Conservation (phyloP, 2,113 vertebrate genomes). For the Gobius niger region DNA sequence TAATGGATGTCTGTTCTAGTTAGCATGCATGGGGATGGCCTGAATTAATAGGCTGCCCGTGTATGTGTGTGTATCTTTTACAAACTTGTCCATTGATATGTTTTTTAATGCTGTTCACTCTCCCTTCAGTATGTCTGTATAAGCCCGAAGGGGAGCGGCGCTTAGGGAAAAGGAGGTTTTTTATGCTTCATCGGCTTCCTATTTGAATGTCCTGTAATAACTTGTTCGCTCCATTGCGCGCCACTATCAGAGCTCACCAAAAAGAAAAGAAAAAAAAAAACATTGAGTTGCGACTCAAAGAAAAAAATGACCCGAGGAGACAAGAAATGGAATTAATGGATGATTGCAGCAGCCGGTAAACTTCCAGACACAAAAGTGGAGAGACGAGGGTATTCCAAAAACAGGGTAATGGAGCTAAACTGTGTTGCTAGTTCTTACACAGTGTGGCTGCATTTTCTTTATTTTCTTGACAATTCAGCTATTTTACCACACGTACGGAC, state of each 20-base stretch:
- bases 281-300: too few relatives aligned
- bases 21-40: constrained; percentile 34
- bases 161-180: constrained; percentile 52
- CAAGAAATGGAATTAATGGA: constrained; percentile 51
- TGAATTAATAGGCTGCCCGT: constrained; percentile 26
- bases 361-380: constrained; percentile 15
- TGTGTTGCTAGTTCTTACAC: neutral
- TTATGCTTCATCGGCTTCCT: constrained; percentile 67
- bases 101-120: neutral
- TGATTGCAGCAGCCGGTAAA: constrained; percentile 38
- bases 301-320: constrained; percentile 19
- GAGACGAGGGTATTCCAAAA: neutral
- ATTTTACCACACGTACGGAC: too few relatives aligned
- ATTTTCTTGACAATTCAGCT: neutral
- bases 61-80: constrained; percentile 15
- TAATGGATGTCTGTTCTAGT: constrained; percentile 50
- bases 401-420: constrained; percentile 12
- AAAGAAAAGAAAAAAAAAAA: constrained; percentile 20
- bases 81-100: constrained; percentile 6
- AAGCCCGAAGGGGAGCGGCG: constrained; percentile 7
- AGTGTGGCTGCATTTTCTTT: neutral
- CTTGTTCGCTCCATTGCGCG: constrained; percentile 68
- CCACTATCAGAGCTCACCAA: constrained; percentile 57
- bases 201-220: constrained; percentile 75
- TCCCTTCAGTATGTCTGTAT: constrained; percentile 22